Base-by-base conservation (phyloP, 2,797 vertebrate species). In the Eulemur mongoz region DNA sequence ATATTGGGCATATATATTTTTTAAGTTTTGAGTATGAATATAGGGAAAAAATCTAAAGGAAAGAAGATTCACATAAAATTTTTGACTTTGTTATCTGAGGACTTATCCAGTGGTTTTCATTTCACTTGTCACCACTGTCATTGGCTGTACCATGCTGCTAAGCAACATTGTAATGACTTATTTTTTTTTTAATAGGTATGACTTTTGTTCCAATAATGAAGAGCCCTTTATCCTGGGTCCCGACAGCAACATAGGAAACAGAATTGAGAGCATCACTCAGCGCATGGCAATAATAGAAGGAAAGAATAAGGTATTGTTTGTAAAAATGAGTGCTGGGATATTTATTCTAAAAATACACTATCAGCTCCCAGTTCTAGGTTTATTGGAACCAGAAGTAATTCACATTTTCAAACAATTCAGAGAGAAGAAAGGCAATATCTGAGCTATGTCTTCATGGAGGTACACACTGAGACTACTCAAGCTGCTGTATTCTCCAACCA, bases 301-400 rank as follows among this genome's bases (percentile, higher is more conserved):
- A 95, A 99, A 99, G 98, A 99, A 99, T 89, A 99, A 99, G 99
- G 99, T 99, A 99, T 89, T 98, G 50, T 86, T 96, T 27, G 17
- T 40, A 80, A 78, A 67, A 72, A 38, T n/a, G n/a, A 75, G 85
- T n/a, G 5, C 10, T 75, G 76, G 86, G 32, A 15, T 76, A n/a
- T 27, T 93, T 82, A 67, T 69, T 92, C 80, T 93, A 40, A 70
- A 84, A 70, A 61, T 32, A 27, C 13, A 27, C 23, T 8, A 4
- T 57, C 7, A 22, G 48, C 32, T 95, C 67, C 63, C 17, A 32
- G 48, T 43, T 96, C 67, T 87, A 48, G 17, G 43, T 91, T 90
- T 75, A 32, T 70, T 69, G 82, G 78, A 61, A 57, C 9, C 32
- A 69, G 57, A 83, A 75, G 61, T 45, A 61, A 91, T 57, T 70